phyloP scores from a whole-genome alignment of 2,797 vertebrate genomes.

The Eulemur albifrons region DNA sequence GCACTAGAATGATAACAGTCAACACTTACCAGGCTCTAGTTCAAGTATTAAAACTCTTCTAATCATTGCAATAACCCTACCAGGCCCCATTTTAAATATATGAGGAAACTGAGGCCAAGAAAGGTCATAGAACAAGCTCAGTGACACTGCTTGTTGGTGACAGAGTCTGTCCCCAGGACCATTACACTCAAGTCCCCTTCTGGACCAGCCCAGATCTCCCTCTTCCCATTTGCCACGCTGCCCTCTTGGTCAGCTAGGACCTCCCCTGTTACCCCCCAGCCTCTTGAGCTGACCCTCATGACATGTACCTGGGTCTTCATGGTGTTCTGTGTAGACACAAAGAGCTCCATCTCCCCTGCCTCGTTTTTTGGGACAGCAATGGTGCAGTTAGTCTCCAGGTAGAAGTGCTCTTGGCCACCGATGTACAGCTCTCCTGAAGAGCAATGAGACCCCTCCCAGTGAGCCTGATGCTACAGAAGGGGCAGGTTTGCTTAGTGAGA shows the following conservation, averaged over 20 bases:
- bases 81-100: neutral
- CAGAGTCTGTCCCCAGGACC: neutral
- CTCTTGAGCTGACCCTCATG: neutral
- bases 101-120: neutral
- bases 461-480: neutral
- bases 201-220: neutral
- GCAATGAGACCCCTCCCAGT: neutral
- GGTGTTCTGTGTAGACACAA: constrained; percentile 92
- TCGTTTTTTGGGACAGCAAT: constrained; percentile 93
- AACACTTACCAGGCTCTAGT: neutral
- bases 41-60: neutral
- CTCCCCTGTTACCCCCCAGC: neutral
- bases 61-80: no score
- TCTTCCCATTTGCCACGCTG: neutral
- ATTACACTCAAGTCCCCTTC: neutral
- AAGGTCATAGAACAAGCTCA: neutral
- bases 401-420: constrained; percentile 97
- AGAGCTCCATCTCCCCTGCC: constrained; percentile 95
- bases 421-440: constrained; percentile 92
- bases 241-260: neutral
- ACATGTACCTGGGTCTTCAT: constrained; percentile 86
- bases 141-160: neutral
- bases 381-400: constrained; percentile 94
- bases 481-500: neutral
- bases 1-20: neutral